These are phyloP conservation scores for Macrobrachium nipponense DNA, from an alignment of 1,140 invertebrate genomes.

Conservation along the genomic window DNA sequence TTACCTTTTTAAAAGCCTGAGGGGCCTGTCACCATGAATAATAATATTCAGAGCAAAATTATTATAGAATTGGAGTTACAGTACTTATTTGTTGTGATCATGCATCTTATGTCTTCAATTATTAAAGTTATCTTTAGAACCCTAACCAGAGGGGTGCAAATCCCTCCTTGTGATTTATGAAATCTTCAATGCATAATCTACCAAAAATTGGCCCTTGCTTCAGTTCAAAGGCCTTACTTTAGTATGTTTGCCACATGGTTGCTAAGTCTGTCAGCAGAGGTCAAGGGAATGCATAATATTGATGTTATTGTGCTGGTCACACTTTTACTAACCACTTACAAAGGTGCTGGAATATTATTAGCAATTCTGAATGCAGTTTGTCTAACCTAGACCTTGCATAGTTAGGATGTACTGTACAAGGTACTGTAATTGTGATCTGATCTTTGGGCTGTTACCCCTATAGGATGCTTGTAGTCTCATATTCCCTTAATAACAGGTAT, in stretches of 20 bases:
- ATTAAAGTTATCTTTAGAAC: too few relatives aligned
- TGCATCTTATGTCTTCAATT: too few relatives aligned
- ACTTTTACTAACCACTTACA: slow-evolving; percentile 41
- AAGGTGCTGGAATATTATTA: slow-evolving; percentile 24
- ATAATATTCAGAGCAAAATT: too few relatives aligned
- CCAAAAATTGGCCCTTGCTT: too few relatives aligned
- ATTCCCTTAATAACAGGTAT: not conserved
- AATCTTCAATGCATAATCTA: too few relatives aligned
- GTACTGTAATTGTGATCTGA: not conserved
- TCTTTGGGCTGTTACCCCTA: not conserved
- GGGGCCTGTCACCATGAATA: too few relatives aligned
- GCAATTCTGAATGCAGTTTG: slow-evolving; percentile 33
- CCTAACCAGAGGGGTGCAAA: too few relatives aligned
- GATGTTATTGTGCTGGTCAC: slow-evolving; percentile 24
- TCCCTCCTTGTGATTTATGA: too few relatives aligned
- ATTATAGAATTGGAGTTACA: too few relatives aligned
- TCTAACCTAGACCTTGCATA: not conserved
- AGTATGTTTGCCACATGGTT: slow-evolving; percentile 8
- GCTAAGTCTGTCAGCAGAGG: slow-evolving; percentile 23
- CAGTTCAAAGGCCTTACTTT: too few relatives aligned
- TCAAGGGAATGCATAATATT: slow-evolving; percentile 2
- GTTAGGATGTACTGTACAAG: slow-evolving; percentile 24
- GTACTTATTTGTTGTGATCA: too few relatives aligned
- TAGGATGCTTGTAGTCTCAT: slow-evolving; percentile 4
- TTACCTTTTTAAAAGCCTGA: too few relatives aligned